Percentiles rank a stretch among this genome's conserved stretches.
Evolutionary conservation across 2,888 invertebrate genomes (phyloP).

Genomic region (Rhingia rostrata): DNA sequence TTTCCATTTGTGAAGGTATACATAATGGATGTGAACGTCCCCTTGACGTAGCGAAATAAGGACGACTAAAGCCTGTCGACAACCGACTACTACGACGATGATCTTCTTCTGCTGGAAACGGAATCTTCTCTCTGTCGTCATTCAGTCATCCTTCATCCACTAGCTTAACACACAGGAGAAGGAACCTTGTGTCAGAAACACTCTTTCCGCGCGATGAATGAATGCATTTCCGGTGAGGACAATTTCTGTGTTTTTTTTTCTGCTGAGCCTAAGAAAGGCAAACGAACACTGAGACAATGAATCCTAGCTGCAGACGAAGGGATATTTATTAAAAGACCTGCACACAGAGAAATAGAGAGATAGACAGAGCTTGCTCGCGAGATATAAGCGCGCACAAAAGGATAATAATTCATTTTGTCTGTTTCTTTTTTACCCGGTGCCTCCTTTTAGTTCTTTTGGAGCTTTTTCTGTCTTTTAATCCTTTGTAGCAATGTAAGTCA

Average conservation of each 20-base stretch:
- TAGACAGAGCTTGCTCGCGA: conserved; percentile 2
- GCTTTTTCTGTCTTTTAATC: conserved; percentile 47
- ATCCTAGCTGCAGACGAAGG: conserved; percentile 59
- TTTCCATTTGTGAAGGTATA: conserved; percentile 67
- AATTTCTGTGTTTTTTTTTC: conserved; percentile 16
- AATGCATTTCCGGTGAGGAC: conserved; percentile 62
- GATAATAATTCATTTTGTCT: conserved; percentile 68
- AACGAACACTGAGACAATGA: conserved; percentile 45
- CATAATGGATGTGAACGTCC: conserved; percentile 67
- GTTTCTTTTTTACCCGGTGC: conserved; percentile 16
- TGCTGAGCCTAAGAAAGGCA: conserved; percentile 46
- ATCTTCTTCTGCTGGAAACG: conserved; percentile 21
- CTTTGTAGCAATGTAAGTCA: conserved; percentile 70
- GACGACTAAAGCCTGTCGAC: conserved; percentile 22
- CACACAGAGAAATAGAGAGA: background rate
- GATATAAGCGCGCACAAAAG: conserved; percentile 62
- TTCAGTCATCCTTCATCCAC: conserved; percentile 22
- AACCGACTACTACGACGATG: conserved; percentile 43
- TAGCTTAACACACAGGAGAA: background rate
- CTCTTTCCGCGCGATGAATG: conserved; percentile 52
- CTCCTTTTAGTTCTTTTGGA: conserved; percentile 7
- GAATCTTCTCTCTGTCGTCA: conserved; percentile 42
- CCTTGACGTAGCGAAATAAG: conserved; percentile 6
- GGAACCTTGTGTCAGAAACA: conserved; percentile 63
- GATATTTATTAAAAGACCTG: conserved; percentile 62